A percentile compares a stretch with the other conserved stretches of the same genome.
Evolutionary conservation across 2,113 vertebrate genomes (phyloP).

Genomic region (Pelodiscus sinensis): DNA sequence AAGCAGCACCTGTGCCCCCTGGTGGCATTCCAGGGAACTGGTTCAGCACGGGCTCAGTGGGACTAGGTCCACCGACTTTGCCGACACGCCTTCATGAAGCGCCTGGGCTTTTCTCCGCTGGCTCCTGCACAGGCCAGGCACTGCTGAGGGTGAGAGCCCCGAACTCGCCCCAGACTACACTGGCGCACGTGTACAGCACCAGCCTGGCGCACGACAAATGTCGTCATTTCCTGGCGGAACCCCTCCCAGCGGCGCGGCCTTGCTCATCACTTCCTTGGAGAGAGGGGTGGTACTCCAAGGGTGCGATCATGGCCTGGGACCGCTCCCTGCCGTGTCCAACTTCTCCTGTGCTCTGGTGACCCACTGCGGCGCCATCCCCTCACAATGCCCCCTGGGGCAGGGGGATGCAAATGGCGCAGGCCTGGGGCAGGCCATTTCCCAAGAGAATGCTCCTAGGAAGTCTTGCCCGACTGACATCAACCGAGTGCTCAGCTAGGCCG

Average conservation of each 20-base stretch:
- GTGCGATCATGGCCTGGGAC: not conserved
- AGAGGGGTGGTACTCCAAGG: not conserved
- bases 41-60: not conserved
- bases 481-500: not conserved
- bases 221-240: not conserved
- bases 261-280: no score
- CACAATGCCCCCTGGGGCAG: not conserved
- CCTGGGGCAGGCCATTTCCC: constrained; percentile 56
- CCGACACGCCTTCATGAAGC: rapidly evolving
- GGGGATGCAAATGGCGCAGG: constrained; percentile 56
- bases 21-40: constrained; percentile 50
- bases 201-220: rapidly evolving
- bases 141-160: not conserved
- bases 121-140: not conserved
- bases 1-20: constrained; percentile 67
- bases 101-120: not conserved
- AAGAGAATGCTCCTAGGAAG: constrained; percentile 63
- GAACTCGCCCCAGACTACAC: rapidly evolving
- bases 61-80: not conserved
- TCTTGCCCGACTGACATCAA: not conserved
- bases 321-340: rapidly evolving
- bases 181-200: rapidly evolving
- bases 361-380: not conserved
- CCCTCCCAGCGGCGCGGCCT: no score
- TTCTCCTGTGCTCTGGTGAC: rapidly evolving